Conservation (phyloP, 2,113 vertebrate species). For the Protobothrops flavoviridis region DNA sequence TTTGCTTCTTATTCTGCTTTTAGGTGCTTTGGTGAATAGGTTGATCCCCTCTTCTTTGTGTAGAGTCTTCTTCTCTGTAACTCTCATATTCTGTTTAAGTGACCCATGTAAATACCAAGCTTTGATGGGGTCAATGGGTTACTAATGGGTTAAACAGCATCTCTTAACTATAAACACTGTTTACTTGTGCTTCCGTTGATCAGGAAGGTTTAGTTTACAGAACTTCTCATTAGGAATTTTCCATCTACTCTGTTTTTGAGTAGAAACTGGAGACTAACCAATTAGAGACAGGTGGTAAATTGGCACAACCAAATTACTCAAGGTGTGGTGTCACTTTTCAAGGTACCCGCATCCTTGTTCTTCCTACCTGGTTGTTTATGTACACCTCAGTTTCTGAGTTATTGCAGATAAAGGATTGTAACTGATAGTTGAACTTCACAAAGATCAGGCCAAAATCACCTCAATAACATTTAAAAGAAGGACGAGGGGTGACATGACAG, state of each 20-base stretch:
- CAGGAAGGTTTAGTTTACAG: no score
- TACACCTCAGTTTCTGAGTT: background rate
- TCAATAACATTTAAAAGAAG: background rate
- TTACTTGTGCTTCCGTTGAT: no score
- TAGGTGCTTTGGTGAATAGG: no score
- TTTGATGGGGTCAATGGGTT: background rate
- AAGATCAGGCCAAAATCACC: background rate
- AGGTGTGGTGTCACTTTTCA: background rate
- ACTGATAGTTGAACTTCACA: background rate
- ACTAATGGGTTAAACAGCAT: background rate
- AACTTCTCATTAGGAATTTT: no score
- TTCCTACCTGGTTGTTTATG: background rate
- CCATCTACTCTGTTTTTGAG: background rate
- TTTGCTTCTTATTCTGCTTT: no score
- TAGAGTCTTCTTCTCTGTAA: background rate
- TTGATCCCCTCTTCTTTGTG: no score
- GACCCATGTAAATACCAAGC: background rate
- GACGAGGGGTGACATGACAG: no score
- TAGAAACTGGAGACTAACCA: background rate
- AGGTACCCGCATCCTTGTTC: background rate
- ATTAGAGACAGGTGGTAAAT: background rate
- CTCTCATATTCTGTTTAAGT: background rate
- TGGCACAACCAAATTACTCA: background rate
- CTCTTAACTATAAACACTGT: no score
- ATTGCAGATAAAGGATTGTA: background rate